Evolutionary conservation across 2,113 vertebrate species (phyloP).

Genomic region (Oreochromis aureus): DNA sequence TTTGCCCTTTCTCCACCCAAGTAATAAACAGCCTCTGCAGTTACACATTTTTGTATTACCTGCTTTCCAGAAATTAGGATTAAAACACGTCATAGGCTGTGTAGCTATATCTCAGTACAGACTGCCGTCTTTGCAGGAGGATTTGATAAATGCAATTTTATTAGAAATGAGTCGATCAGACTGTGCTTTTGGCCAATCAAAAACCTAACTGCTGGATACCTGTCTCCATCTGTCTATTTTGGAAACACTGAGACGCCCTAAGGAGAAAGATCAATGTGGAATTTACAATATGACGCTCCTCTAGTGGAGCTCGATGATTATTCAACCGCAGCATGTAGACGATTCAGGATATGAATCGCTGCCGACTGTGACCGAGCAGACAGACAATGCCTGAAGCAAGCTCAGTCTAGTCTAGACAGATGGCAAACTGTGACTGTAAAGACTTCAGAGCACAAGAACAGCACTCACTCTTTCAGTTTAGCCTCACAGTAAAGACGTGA

Average conservation of each 20-base stretch:
- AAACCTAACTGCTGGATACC: neutral
- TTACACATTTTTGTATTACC: neutral
- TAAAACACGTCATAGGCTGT: neutral
- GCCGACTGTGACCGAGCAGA: constrained; percentile 5
- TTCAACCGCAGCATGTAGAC: neutral
- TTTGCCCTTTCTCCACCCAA: neutral
- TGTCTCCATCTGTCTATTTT: neutral
- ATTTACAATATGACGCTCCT: constrained; percentile 4
- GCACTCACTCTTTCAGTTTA: neutral
- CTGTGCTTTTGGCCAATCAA: neutral
- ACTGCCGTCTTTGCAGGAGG: neutral
- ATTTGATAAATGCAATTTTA: neutral
- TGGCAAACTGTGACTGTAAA: constrained; percentile 10
- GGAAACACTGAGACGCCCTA: neutral
- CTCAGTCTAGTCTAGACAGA: constrained; percentile 38
- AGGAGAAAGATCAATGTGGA: constrained; percentile 8
- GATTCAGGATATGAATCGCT: constrained; percentile 32
- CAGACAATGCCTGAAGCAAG: constrained; percentile 22
- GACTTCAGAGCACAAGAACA: neutral
- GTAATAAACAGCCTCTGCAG: neutral
- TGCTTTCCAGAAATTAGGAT: neutral
- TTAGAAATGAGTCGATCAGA: neutral
- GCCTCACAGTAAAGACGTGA: neutral
- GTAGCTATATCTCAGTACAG: neutral
- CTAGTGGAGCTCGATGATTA: neutral